These are phyloP conservation scores for Tricholaema leucomelas DNA, from an alignment of 2,113 vertebrate genomes.

Conservation along the genomic window DNA sequence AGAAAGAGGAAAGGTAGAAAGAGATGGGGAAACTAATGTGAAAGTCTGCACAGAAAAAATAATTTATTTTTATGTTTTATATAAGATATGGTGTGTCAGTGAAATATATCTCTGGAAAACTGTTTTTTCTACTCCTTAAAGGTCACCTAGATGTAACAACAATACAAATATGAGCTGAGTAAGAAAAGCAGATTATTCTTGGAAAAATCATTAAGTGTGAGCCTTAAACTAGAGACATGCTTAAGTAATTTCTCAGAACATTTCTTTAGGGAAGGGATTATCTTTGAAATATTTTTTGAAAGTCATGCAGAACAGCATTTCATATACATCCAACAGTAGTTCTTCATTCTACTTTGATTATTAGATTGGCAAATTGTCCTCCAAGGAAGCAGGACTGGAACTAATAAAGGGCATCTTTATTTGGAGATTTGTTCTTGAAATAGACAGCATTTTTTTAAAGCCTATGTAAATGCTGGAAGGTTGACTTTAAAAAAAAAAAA, in stretches of 20 bases:
- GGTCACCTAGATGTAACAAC: not conserved
- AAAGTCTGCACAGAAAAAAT: not conserved
- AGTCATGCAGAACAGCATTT: not conserved
- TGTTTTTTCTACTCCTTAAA: not conserved
- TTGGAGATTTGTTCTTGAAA: not conserved
- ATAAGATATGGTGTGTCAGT: not conserved
- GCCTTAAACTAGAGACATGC: not conserved
- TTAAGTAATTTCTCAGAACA: not conserved
- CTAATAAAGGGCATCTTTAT: not conserved
- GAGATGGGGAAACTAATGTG: not conserved
- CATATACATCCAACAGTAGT: not conserved
- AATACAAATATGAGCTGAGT: not conserved
- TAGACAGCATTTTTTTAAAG: not conserved
- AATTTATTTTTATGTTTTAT: accelerated
- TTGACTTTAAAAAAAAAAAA: not conserved
- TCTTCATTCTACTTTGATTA: not conserved
- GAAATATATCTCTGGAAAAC: not conserved
- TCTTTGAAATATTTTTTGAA: not conserved
- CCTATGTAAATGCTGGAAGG: not conserved
- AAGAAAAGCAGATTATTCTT: not conserved
- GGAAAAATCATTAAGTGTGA: not conserved
- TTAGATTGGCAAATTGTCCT: not conserved
- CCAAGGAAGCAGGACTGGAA: not conserved
- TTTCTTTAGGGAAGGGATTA: not conserved
- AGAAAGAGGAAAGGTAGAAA: not conserved